phyloP scores from a whole-genome alignment of 2,113 vertebrate species.

The Brienomyrus longianalis region DNA sequence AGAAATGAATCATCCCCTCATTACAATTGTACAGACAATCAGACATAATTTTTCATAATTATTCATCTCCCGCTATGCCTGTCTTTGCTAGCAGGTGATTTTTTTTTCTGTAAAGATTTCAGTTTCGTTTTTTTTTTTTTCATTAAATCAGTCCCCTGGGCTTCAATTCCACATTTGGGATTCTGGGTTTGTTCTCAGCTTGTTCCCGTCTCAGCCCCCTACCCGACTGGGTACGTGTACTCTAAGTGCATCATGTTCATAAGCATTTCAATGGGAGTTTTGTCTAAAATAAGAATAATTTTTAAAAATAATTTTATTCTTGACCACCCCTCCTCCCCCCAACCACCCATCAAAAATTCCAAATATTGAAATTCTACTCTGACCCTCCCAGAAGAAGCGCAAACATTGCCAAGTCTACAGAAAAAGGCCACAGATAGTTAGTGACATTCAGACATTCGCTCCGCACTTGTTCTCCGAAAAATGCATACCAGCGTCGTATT shows the following conservation, averaged over 20 bases:
- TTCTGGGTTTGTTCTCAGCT: neutral
- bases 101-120: slow-evolving; percentile 32
- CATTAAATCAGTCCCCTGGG: neutral
- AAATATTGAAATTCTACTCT: no score
- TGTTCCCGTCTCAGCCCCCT: neutral
- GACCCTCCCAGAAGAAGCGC: neutral
- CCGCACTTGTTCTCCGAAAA: neutral
- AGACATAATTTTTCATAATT: slow-evolving; percentile 26
- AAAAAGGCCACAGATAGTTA: neutral
- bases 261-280: neutral
- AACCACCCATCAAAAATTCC: neutral
- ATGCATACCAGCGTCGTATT: neutral
- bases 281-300: neutral
- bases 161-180: neutral
- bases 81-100: slow-evolving; percentile 40
- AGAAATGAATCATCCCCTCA: slow-evolving; percentile 44
- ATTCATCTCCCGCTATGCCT: slow-evolving; percentile 27
- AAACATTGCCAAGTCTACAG: neutral
- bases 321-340: neutral
- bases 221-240: neutral
- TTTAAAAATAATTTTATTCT: neutral
- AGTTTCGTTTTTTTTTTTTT: slow-evolving; percentile 9
- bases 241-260: neutral
- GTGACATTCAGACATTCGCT: neutral
- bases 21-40: slow-evolving; percentile 55